Conservation (phyloP, 1,140 invertebrate genomes). For the Pseudachorutes palmiensis region DNA sequence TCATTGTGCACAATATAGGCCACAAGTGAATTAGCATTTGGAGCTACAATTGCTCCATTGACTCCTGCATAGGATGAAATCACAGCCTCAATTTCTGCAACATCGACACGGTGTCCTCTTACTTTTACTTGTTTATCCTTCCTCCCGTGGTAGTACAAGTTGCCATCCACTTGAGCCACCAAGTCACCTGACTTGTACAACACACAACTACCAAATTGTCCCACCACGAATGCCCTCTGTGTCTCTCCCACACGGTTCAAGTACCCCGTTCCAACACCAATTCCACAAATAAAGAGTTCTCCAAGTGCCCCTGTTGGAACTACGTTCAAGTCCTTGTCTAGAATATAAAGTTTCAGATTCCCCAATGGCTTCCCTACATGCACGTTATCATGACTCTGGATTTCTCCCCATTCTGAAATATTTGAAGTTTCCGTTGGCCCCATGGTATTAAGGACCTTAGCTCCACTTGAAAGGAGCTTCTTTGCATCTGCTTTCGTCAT, state of each 20-base stretch:
- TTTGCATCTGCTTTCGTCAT: neutral
- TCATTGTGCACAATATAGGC: neutral
- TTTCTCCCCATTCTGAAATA: neutral
- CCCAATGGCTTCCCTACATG: neutral
- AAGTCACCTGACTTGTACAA: constrained; percentile 8
- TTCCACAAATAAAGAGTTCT: neutral
- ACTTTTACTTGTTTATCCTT: constrained; percentile 13
- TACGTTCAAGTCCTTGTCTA: neutral
- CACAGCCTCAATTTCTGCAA: constrained; percentile 1
- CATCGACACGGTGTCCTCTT: constrained; percentile 5
- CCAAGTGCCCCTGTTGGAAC: neutral
- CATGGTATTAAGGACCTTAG: neutral
- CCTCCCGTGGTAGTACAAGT: neutral
- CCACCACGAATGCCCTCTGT: neutral
- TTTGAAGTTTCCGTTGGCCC: neutral
- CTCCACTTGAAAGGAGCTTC: neutral
- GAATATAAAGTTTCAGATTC: neutral
- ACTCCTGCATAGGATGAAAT: neutral
- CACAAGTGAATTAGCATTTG: neutral
- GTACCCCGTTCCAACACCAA: neutral
- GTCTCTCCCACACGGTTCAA: neutral
- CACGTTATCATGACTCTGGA: neutral
- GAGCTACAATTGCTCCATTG: neutral
- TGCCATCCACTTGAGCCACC: neutral
- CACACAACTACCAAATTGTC: neutral